Evolutionary conservation across 2,888 invertebrate species (phyloP).

Genomic region (Parasteatoda lunata): DNA sequence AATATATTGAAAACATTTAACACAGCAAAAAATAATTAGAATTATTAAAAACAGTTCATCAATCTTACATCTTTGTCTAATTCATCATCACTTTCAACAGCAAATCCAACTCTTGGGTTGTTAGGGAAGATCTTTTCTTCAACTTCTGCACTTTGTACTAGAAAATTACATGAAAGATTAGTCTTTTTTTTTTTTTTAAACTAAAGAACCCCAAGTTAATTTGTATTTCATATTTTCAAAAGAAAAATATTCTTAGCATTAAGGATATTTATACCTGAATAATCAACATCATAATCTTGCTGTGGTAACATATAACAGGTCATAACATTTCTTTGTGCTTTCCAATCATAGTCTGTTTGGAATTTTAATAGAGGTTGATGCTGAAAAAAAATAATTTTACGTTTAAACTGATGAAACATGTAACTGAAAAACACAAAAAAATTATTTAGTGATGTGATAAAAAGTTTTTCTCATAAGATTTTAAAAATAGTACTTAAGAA

Average conservation of each 20-base stretch:
- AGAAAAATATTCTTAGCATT: neutral
- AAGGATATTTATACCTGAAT: conserved; percentile 33
- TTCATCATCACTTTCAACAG: conserved; percentile 81
- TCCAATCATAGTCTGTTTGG: conserved; percentile 94
- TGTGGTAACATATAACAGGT: conserved; percentile 99
- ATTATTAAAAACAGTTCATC: neutral
- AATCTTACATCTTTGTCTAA: conserved; percentile 75
- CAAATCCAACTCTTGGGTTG: conserved; percentile 84
- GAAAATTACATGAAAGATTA: neutral
- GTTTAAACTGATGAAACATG: too few species aligned
- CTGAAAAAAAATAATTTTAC: conserved; percentile 70
- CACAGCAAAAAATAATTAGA: neutral
- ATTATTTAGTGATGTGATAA: neutral
- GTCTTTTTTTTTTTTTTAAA: too few species aligned
- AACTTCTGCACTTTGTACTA: conserved; percentile 21
- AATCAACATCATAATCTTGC: conserved; percentile 75
- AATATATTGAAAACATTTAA: conserved; percentile 71
- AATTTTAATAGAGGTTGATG: conserved; percentile 98
- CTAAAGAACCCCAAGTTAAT: too few species aligned
- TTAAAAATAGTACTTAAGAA: too few species aligned
- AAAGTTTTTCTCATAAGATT: neutral
- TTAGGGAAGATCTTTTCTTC: conserved; percentile 29
- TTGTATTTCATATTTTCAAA: too few species aligned
- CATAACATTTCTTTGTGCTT: conserved; percentile 92
- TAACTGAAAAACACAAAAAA: neutral